phyloP scores from a whole-genome alignment of 2,888 invertebrate genomes.

The Dynastes maya region DNA sequence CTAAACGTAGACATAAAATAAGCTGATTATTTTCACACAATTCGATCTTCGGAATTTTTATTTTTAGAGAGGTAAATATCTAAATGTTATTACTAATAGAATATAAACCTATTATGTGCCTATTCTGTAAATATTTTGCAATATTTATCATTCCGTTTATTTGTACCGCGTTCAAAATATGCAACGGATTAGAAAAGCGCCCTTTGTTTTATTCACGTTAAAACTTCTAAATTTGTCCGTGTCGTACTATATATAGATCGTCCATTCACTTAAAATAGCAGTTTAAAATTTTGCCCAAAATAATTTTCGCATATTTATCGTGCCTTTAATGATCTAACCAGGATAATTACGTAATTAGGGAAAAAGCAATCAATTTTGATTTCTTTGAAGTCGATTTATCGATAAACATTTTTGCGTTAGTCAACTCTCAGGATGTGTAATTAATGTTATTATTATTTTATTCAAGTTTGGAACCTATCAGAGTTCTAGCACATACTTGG shows the following conservation, averaged over 20 bases:
- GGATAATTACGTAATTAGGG: constrained; percentile 31
- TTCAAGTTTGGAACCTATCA: background rate
- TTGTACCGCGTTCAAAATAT: constrained; percentile 1
- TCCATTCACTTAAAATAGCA: constrained; percentile 39
- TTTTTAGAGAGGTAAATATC: constrained; percentile 9
- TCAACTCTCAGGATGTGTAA: background rate
- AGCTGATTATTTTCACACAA: constrained; percentile 9
- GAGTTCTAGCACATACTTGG: background rate
- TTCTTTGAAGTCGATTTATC: background rate
- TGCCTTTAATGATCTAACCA: background rate
- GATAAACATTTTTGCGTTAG: background rate
- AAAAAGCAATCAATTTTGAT: background rate
- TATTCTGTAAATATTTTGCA: constrained; percentile 19
- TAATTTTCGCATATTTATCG: background rate
- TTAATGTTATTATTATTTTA: constrained; percentile 9
- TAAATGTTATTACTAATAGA: constrained; percentile 1
- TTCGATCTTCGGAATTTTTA: constrained; percentile 18
- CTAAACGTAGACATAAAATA: constrained; percentile 3
- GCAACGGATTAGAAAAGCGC: background rate
- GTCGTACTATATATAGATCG: constrained; percentile 21
- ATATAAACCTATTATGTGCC: background rate
- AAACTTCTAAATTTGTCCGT: constrained; percentile 18
- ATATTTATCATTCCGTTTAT: constrained; percentile 3
- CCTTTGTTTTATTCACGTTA: constrained; percentile 7
- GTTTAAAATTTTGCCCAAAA: background rate